Conservation (phyloP, 2,888 invertebrate species). For the Strigamia transsilvanica region DNA sequence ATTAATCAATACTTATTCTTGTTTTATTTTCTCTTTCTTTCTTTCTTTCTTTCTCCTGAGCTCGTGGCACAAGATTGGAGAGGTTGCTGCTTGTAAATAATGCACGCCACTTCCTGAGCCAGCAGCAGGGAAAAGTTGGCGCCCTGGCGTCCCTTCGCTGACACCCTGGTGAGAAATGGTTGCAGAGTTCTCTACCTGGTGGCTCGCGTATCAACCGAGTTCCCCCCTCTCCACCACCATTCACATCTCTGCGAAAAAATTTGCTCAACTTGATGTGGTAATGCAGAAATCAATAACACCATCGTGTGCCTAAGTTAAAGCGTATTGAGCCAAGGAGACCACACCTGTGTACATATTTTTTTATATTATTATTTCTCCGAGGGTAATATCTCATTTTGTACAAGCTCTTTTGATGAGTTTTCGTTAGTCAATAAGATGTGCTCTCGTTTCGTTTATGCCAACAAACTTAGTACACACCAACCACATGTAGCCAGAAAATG, state of each 20-base stretch:
- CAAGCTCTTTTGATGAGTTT: background rate
- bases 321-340: slow-evolving; percentile 7
- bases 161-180: slow-evolving; percentile 31
- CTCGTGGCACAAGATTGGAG: slow-evolving; percentile 19
- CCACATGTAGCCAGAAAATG: slow-evolving; percentile 17
- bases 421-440: background rate
- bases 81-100: slow-evolving; percentile 34
- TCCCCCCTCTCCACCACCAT: background rate
- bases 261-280: slow-evolving; percentile 35
- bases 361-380: background rate
- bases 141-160: slow-evolving; percentile 27
- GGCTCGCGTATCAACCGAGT: slow-evolving; percentile 2
- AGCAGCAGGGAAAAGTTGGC: slow-evolving; percentile 22
- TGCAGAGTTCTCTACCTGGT: slow-evolving; percentile 27
- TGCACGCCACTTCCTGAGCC: slow-evolving; percentile 24
- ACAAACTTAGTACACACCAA: slow-evolving; percentile 20
- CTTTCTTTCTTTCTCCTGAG: background rate
- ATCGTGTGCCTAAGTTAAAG: slow-evolving; percentile 17
- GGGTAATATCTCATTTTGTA: slow-evolving; percentile 12
- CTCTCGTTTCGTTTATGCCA: slow-evolving; percentile 5
- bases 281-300: slow-evolving; percentile 16
- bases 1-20: slow-evolving; percentile 31
- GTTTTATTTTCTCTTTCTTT: background rate
- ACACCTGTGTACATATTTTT: slow-evolving; percentile 27
- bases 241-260: slow-evolving; percentile 5